phyloP scores from a whole-genome alignment of 2,888 invertebrate species.

The Cataglyphis cursor region DNA sequence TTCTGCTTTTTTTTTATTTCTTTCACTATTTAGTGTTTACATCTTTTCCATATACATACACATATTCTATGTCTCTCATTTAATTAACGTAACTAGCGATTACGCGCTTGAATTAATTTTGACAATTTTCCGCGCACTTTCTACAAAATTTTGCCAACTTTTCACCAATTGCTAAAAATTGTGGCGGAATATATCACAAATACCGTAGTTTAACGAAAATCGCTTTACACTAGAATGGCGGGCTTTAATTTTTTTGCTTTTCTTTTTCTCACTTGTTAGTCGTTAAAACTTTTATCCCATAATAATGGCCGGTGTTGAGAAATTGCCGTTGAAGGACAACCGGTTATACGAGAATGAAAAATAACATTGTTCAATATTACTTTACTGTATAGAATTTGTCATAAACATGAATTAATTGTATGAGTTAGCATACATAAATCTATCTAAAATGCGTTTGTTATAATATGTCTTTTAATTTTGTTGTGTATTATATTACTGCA shows the following conservation, averaged over 20 bases:
- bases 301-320: conserved; percentile 58
- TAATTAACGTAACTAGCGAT: too few species aligned
- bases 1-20: background rate
- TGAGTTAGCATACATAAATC: conserved; percentile 11
- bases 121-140: background rate
- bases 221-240: conserved; percentile 54
- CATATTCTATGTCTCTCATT: background rate
- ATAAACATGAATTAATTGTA: conserved; percentile 59
- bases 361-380: conserved; percentile 65
- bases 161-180: conserved; percentile 5
- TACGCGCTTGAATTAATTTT: conserved; percentile 8
- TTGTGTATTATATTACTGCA: background rate
- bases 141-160: conserved; percentile 37
- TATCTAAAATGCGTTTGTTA: conserved; percentile 14
- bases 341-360: conserved; percentile 58
- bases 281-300: conserved; percentile 66
- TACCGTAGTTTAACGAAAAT: conserved; percentile 47
- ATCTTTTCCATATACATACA: background rate
- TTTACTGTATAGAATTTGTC: conserved; percentile 38
- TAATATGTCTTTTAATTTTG: background rate
- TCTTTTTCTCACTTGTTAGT: conserved; percentile 33
- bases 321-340: conserved; percentile 57
- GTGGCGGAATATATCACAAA: conserved; percentile 22
- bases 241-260: conserved; percentile 61
- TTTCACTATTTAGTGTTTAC: background rate